Base-by-base conservation (phyloP, 2,888 invertebrate genomes). In the Griposia aprilina region DNA sequence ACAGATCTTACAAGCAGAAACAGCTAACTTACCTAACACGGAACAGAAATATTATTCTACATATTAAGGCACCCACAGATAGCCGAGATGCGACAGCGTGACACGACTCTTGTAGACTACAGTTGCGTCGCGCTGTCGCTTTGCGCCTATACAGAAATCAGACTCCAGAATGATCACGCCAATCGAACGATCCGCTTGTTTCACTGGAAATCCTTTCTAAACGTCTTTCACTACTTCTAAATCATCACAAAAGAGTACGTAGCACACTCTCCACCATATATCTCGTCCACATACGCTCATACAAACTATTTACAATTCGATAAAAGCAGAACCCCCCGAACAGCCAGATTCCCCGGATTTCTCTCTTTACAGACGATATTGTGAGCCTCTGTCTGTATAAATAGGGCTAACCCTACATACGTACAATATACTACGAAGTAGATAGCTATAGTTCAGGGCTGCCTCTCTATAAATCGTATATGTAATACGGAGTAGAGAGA, bases 251-350 rank as follows among this genome's bases (percentile, higher is more conserved):
- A 52, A 52, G 15, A 66, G n/a, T 59, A 60, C 5, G 36, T 48
- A 74, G 1, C 10, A 20, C 15, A n/a, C 11, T 77, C 26, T 15
- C 6, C 6, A 65, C 55, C 26, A 76, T 57, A 66, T 81, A 60
- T 75, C 60, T 41, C 15, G 0, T n/a, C 17, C 36, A 80, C 36
- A 82, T 55, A 60, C n/a, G n/a, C 0, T 30, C 48, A 48, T 48
- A 66, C 69, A 65, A 65, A 69, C 83, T 59, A 83, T 70, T 81
- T 50, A 81, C 69, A 13, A 67, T 73, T 70, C 73, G 62, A 70
- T 74, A 77, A 85, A 81, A 85, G 67, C 85, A 93, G 90, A 93
- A 88, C n/a, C n/a, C n/a, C n/a, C n/a, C 80, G 73, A 67, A 73
- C 76, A 60, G 59, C 79, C 78, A 86, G 83, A 85, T 84, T 84